A percentile compares a stretch with the other conserved stretches of the same genome.
Evolutionary conservation across 2,888 invertebrate genomes (phyloP).

Genomic region (Ommatoiulus sabulosus): DNA sequence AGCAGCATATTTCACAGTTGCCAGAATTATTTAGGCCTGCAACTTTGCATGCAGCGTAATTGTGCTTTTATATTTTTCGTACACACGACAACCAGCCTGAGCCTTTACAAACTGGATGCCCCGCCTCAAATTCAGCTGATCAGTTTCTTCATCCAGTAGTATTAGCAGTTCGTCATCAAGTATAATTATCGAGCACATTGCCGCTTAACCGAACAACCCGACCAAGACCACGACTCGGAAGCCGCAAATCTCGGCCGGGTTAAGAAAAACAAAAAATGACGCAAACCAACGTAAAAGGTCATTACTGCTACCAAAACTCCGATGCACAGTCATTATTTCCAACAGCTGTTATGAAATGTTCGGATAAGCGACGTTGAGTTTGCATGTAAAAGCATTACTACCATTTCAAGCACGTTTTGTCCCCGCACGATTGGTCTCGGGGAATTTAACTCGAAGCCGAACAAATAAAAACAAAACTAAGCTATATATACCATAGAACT

Average conservation of each 20-base stretch:
- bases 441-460: neutral
- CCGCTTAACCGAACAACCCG: neutral
- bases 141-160: slow-evolving; percentile 1
- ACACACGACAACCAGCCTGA: neutral
- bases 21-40: neutral
- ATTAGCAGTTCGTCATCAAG: slow-evolving; percentile 34
- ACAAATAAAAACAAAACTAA: neutral
- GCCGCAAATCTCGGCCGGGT: neutral
- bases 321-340: neutral
- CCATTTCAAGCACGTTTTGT: neutral
- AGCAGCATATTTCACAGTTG: too few species aligned
- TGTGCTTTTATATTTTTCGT: neutral
- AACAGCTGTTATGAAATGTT: neutral
- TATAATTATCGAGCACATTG: neutral
- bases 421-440: neutral
- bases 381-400: neutral
- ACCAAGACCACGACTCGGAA: neutral
- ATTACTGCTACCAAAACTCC: neutral
- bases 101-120: neutral
- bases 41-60: neutral
- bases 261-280: neutral
- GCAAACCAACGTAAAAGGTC: neutral
- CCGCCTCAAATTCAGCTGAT: slow-evolving; percentile 43
- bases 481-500: neutral
- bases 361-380: neutral